phyloP scores from a whole-genome alignment of 2,888 invertebrate genomes.

The Hartigia nigra region DNA sequence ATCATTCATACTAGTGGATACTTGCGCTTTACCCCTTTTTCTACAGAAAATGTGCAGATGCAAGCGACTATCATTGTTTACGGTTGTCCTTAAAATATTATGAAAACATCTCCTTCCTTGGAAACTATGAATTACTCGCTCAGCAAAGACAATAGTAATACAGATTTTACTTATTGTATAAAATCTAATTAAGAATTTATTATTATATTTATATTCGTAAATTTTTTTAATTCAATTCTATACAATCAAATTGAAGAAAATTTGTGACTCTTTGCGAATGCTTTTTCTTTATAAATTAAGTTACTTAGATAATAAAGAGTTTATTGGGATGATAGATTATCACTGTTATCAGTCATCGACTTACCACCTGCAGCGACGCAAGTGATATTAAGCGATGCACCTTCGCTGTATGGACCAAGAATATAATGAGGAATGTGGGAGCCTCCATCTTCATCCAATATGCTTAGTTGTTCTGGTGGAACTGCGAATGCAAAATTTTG shows the following conservation, averaged over 20 bases:
- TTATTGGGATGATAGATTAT: background rate
- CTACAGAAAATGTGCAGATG: background rate
- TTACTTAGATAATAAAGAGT: background rate
- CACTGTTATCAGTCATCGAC: conserved; percentile 43
- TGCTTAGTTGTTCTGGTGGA: conserved; percentile 83
- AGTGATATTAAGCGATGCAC: conserved; percentile 82
- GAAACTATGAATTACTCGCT: background rate
- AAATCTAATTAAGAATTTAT: background rate
- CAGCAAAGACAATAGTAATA: background rate
- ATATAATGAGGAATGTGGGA: conserved; percentile 78
- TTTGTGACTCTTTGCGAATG: no score
- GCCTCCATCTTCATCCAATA: conserved; percentile 81
- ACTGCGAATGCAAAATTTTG: conserved; percentile 68
- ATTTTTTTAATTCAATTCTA: no score
- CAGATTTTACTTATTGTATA: background rate
- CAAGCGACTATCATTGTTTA: background rate
- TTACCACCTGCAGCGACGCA: conserved; percentile 89
- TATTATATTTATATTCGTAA: background rate
- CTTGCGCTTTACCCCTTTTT: background rate
- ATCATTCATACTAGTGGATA: background rate
- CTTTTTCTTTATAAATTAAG: background rate
- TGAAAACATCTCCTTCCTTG: background rate
- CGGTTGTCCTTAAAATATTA: background rate
- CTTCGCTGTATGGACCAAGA: conserved; percentile 88
- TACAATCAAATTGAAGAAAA: background rate